Evolutionary conservation across 2,797 vertebrate genomes (phyloP).

Genomic region (Manis pentadactyla): DNA sequence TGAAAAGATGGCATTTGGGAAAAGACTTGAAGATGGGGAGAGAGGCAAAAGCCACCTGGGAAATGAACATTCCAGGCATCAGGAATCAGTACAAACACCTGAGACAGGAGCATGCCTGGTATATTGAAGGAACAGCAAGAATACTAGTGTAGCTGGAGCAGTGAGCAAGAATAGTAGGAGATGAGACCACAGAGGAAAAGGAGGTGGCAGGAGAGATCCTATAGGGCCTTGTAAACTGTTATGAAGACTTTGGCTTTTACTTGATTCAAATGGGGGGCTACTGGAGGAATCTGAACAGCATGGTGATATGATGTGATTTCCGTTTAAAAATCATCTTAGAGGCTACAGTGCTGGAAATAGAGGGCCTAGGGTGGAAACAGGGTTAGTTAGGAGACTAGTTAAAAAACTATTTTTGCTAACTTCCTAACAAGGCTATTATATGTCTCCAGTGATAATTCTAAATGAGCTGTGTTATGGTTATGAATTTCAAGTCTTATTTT

Average conservation of each 20-base stretch:
- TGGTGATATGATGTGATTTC: neutral
- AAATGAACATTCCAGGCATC: neutral
- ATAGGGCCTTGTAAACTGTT: neutral
- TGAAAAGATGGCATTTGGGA: neutral
- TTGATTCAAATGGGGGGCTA: neutral
- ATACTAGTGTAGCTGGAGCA: neutral
- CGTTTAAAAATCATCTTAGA: constrained; percentile 9
- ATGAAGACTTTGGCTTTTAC: neutral
- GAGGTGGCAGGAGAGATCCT: neutral
- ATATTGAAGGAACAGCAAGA: neutral
- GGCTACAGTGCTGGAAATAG: neutral
- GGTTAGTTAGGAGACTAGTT: neutral
- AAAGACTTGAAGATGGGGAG: neutral
- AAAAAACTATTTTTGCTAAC: neutral
- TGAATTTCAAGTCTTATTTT: constrained; percentile 40
- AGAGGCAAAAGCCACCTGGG: neutral
- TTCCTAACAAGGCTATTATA: neutral
- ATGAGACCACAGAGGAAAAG: neutral
- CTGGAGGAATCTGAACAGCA: neutral
- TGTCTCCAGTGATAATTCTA: neutral
- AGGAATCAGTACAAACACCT: neutral
- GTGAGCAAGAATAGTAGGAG: neutral
- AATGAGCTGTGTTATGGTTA: neutral
- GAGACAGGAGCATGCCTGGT: neutral
- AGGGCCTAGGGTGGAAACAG: neutral